Evolutionary conservation across 2,113 vertebrate genomes (phyloP), one percentile per base, ranked within the genome.

Genomic region (Accipiter virgatus): DNA sequence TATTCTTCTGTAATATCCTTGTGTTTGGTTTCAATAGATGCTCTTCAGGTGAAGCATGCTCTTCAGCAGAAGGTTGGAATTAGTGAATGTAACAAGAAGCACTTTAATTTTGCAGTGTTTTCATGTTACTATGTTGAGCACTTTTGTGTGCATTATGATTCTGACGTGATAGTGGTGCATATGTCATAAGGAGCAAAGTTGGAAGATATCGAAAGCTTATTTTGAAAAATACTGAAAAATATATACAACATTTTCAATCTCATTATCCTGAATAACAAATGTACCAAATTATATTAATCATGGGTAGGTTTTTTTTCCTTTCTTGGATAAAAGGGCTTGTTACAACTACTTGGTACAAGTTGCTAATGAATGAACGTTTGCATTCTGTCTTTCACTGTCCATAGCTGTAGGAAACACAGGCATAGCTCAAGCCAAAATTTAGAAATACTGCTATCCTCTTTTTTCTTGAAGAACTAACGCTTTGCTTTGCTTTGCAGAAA

Each of bases 141-240:
- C 79, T 97, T 96, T 68, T 81, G 43, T 47, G 83, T 92, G 96
- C 92, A 55, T 95, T 95, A 7, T 55, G 42, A 58, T 92, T 92
- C 96, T 96, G 94, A 81, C 75, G 90, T 94, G 84, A 88, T 84
- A 93, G 56, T 53, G 61, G 83, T 88, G 56, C 75, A 85, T 84
- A 93, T 84, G 79, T 83, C 85, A 78, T 50, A 90, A 82, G 56
- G 73, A 89, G 27, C 21, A 38, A 94, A 91, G 32, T 6, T 80
- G 47, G 42, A 89, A 96, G 26, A 95, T 92, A 91, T 48, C 10
- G 81, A 97, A 97, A 97, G 40, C 52, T 97, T 97, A 55, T 93
- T 96, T 96, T 96, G 68, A 96, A 74, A 96, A 97, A 94, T 89
- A 85, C 36, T 74, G 16, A 74, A 93, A 93, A 95, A 31, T 6